Base-by-base conservation (phyloP, 2,797 vertebrate genomes). In the Phoxinus dragarum region DNA sequence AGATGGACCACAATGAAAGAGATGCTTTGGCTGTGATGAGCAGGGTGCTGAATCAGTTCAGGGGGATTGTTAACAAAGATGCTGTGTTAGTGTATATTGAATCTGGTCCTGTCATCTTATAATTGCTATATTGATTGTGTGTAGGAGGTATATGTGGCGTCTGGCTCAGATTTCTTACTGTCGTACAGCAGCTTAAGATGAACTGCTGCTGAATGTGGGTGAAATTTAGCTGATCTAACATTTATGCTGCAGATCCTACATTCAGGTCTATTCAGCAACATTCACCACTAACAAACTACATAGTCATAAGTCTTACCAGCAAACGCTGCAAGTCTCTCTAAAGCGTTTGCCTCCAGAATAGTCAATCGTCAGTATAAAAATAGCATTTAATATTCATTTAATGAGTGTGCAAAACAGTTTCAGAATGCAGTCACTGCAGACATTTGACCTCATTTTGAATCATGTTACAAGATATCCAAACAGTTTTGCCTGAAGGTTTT, bases 171-270 rank as follows among this genome's bases (percentile, higher is more conserved):
- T 54, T 21, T 84, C 67, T 71, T 61, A 47, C 38, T 68, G 44
- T 69, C 73, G 27, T 88, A 89, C 82, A 88, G 87, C 90, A 89
- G 87, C 82, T 88, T 38, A 76, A 84, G 87, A 89, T 81, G 42
- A 89, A 75, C 5, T 59, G 4, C 80, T 93, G 92, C 92, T 92
- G 91, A 93, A 90, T 61, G 54, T n/a, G 84, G 86, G 85, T 84
- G 89, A 88, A 93, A 91, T 93, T 91, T 82, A 91, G 92, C 90
- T 93, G 89, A 94, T 86, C 71, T 83, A 27, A 75, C 76, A 34
- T 80, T 74, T 88, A 85, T 91, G 89, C 90, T 86, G 68, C 66
- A 75, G 74, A 72, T 67, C 38, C 38, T 86, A 87, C 64, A 14
- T 80, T 69, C 49, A 85, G 87, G 88, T 86, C 86, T 86, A 88